These are phyloP conservation scores for Mimachlamys varia DNA, from an alignment of 2,888 invertebrate species.

Conservation along the genomic window DNA sequence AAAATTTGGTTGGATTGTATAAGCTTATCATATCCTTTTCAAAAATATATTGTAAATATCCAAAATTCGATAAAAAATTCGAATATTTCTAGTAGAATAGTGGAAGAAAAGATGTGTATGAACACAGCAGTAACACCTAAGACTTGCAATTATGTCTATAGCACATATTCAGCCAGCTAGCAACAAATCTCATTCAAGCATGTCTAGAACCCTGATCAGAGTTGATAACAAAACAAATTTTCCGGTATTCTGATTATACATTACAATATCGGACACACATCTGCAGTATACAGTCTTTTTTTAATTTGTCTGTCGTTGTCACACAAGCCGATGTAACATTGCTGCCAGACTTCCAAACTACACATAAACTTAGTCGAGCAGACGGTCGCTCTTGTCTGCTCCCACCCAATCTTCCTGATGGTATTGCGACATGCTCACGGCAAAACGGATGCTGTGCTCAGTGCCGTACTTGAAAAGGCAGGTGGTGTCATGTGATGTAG, in stretches of 20 bases:
- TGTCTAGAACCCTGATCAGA: background rate
- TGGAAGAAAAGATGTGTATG: too few species aligned
- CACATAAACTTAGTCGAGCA: slow-evolving; percentile 9
- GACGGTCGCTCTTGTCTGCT: background rate
- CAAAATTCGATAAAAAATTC: too few species aligned
- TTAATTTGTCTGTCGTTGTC: background rate
- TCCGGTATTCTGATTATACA: background rate
- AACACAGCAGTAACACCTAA: too few species aligned
- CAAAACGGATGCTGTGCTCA: background rate
- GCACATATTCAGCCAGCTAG: too few species aligned
- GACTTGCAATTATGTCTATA: too few species aligned
- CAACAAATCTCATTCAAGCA: background rate
- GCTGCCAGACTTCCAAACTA: background rate
- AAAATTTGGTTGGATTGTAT: too few species aligned
- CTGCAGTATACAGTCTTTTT: background rate
- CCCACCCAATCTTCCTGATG: slow-evolving; percentile 13
- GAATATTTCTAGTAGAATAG: too few species aligned
- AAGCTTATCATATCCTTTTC: too few species aligned
- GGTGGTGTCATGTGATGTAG: background rate
- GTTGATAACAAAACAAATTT: background rate
- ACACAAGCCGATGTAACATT: background rate
- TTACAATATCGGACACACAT: background rate
- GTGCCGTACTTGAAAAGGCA: background rate
- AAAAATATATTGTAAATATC: too few species aligned
- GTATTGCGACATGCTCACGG: background rate